Evolutionary conservation across 2,888 invertebrate genomes (phyloP).

Genomic region (Cataglyphis cursor): DNA sequence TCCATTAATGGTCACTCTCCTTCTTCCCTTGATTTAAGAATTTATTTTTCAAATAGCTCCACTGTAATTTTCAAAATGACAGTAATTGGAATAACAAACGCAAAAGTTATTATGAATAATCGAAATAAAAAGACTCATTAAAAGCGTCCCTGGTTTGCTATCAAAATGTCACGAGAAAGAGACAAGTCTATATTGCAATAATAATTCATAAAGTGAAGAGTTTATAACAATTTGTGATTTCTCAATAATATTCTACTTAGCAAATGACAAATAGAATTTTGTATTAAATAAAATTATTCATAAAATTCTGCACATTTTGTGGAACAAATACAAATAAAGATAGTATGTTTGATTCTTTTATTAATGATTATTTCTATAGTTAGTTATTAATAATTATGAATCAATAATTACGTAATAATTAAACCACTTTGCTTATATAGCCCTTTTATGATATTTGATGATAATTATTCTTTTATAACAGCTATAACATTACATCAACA

Average conservation of each 20-base stretch:
- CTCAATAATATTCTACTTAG: not conserved
- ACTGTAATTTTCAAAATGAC: constrained; percentile 26
- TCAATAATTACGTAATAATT: not conserved
- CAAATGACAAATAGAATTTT: not conserved
- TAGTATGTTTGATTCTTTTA: not conserved
- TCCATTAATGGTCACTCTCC: constrained; percentile 41
- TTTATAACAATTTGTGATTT: not conserved
- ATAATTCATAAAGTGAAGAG: not conserved
- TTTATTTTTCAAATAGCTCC: constrained; percentile 38
- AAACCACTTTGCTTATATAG: not conserved
- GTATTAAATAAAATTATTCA: not conserved
- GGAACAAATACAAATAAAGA: not conserved
- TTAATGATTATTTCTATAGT: not conserved
- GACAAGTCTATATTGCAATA: not conserved
- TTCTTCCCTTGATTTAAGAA: constrained; percentile 35
- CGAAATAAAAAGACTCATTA: not conserved
- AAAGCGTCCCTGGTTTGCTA: not conserved
- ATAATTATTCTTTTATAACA: constrained; percentile 2
- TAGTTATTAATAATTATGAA: not conserved
- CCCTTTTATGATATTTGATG: constrained; percentile 7
- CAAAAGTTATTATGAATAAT: not conserved
- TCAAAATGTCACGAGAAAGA: not conserved
- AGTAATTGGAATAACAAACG: constrained; percentile 18
- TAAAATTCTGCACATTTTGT: not conserved
- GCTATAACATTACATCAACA: not conserved